Evolutionary conservation across 2,797 vertebrate species (phyloP).

Genomic region (Characodon lateralis): DNA sequence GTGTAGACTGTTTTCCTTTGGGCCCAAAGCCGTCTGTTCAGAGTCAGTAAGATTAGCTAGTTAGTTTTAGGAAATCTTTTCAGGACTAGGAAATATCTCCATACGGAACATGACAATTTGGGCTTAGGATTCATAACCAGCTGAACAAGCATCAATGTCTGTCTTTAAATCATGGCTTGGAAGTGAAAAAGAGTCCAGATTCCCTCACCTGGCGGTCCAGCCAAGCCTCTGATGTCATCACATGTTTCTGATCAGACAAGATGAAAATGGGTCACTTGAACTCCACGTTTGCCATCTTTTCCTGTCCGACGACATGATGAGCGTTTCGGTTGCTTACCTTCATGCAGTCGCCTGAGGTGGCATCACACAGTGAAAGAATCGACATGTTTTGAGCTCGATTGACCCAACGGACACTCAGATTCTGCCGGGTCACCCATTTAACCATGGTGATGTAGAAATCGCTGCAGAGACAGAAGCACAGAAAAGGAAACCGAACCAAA

Average conservation of each 20-base stretch:
- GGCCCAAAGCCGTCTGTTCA: background rate
- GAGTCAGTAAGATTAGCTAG: no score
- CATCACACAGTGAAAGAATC: slow-evolving; percentile 72
- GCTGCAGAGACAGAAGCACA: slow-evolving; percentile 38
- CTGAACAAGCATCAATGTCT: background rate
- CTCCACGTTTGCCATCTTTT: background rate
- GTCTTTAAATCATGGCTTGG: background rate
- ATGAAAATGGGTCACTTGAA: background rate
- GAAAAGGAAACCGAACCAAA: background rate
- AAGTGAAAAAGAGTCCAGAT: no score
- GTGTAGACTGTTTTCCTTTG: no score
- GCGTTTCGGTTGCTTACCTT: slow-evolving; percentile 51
- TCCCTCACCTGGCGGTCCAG: slow-evolving; percentile 74
- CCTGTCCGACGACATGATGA: background rate
- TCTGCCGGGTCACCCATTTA: slow-evolving; percentile 69
- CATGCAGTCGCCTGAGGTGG: slow-evolving; percentile 51
- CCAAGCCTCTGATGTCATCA: slow-evolving; percentile 79
- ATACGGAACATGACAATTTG: no score
- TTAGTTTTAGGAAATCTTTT: background rate
- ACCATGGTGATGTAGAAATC: slow-evolving; percentile 80
- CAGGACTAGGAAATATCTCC: no score
- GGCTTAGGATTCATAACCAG: no score
- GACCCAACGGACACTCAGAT: slow-evolving; percentile 76
- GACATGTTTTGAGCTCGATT: slow-evolving; percentile 79
- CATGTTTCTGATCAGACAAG: slow-evolving; percentile 67